Conservation (phyloP, 2,797 vertebrate species). For the Euphonia xanthogaster region DNA sequence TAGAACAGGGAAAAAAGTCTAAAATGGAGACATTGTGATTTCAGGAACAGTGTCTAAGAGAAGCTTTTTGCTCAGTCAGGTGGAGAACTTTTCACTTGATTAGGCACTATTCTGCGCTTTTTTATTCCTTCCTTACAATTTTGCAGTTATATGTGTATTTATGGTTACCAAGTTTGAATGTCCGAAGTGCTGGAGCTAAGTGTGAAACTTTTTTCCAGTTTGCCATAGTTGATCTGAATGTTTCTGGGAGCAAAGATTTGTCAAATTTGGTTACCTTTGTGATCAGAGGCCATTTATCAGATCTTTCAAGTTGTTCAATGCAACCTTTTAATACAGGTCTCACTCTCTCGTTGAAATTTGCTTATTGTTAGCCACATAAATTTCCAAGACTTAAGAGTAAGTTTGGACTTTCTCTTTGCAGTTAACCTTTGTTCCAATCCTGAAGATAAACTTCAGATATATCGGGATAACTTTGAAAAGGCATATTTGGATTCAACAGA, state of each 20-base stretch:
- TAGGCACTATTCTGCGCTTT: neutral
- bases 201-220: neutral
- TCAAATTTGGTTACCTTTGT: neutral
- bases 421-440: slow-evolving; percentile 97
- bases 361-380: neutral
- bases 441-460: slow-evolving; percentile 97
- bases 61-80: neutral
- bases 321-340: neutral
- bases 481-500: slow-evolving; percentile 96
- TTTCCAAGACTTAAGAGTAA: neutral
- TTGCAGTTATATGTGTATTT: neutral
- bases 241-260: neutral
- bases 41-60: neutral
- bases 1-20: neutral
- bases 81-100: neutral
- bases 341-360: neutral
- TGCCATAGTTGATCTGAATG: neutral
- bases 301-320: neutral
- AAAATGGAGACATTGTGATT: neutral
- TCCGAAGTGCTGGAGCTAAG: neutral
- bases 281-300: neutral
- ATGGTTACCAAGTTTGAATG: neutral
- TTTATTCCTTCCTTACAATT: neutral
- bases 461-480: slow-evolving; percentile 98
- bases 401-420: slow-evolving; percentile 75